phyloP scores from a whole-genome alignment of 2,113 vertebrate genomes.

The Gallinago media region DNA sequence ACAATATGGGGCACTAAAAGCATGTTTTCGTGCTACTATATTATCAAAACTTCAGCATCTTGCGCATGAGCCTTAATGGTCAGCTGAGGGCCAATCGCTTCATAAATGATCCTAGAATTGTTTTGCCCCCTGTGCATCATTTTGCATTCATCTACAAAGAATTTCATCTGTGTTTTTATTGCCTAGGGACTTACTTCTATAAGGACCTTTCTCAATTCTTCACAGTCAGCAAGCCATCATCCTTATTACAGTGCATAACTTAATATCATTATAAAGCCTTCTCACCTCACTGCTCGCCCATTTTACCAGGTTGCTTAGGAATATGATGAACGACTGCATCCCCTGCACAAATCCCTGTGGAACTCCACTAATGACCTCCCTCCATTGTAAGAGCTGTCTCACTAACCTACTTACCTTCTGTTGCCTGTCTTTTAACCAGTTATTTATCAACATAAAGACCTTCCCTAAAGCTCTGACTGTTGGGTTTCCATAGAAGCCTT shows the following conservation, averaged over 20 bases:
- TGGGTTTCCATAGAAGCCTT: slow-evolving; percentile 51
- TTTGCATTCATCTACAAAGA: background rate
- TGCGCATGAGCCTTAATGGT: background rate
- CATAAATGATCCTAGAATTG: background rate
- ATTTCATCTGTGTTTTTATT: slow-evolving; percentile 12
- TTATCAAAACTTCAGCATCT: background rate
- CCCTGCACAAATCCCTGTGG: slow-evolving; percentile 20
- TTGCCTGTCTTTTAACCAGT: slow-evolving; percentile 41
- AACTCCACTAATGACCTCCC: slow-evolving; percentile 27
- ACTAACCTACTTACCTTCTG: slow-evolving; percentile 54
- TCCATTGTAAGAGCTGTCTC: slow-evolving; percentile 7
- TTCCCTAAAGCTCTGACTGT: slow-evolving; percentile 15
- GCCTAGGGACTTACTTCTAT: background rate
- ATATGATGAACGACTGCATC: slow-evolving; percentile 3
- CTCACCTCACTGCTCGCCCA: background rate
- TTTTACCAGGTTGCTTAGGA: slow-evolving; percentile 33
- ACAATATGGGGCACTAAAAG: background rate
- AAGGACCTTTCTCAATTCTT: slow-evolving; percentile 7
- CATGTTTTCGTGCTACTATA: background rate
- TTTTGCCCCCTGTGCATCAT: background rate
- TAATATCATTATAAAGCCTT: slow-evolving; percentile 38
- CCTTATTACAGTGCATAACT: slow-evolving; percentile 26
- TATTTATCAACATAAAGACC: slow-evolving; percentile 59
- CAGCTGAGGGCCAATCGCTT: background rate
- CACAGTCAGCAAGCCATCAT: slow-evolving; percentile 10